These are phyloP conservation scores for Mesorhabditis belari DNA, from an alignment of 2,888 invertebrate species.

Conservation along the genomic window DNA sequence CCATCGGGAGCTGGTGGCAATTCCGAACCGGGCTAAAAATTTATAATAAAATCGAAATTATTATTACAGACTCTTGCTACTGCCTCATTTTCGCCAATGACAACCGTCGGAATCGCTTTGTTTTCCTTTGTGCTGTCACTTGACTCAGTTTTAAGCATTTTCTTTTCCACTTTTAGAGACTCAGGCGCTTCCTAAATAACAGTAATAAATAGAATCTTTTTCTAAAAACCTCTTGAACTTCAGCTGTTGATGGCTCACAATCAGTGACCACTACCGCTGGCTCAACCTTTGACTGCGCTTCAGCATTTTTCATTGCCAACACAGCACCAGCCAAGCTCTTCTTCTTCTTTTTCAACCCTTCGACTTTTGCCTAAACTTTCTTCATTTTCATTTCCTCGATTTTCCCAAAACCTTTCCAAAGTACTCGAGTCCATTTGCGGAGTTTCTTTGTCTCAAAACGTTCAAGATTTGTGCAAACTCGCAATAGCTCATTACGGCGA, in stretches of 20 bases:
- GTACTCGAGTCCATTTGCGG: neutral
- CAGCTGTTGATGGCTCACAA: neutral
- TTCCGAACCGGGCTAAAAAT: neutral
- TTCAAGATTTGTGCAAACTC: slow-evolving; percentile 6
- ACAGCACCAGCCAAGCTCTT: neutral
- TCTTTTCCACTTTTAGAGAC: slow-evolving; percentile 1
- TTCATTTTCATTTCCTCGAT: neutral
- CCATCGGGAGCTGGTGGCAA: neutral
- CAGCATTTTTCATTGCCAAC: neutral
- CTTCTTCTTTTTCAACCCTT: neutral
- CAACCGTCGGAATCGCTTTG: neutral
- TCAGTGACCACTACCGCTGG: neutral
- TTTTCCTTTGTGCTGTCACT: slow-evolving; percentile 15
- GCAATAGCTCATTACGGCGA: slow-evolving; percentile 10
- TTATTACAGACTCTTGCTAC: too few species aligned
- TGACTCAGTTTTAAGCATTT: slow-evolving; percentile 10
- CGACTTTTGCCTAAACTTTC: neutral
- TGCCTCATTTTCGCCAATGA: too few species aligned
- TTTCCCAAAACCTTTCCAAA: neutral
- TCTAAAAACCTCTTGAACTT: neutral
- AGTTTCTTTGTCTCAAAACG: slow-evolving; percentile 3
- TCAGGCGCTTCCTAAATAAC: neutral
- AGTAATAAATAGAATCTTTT: neutral
- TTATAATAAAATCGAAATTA: too few species aligned
- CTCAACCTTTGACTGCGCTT: neutral